Evolutionary conservation across 2,888 invertebrate species (phyloP).

Genomic region (Morpho achilles): DNA sequence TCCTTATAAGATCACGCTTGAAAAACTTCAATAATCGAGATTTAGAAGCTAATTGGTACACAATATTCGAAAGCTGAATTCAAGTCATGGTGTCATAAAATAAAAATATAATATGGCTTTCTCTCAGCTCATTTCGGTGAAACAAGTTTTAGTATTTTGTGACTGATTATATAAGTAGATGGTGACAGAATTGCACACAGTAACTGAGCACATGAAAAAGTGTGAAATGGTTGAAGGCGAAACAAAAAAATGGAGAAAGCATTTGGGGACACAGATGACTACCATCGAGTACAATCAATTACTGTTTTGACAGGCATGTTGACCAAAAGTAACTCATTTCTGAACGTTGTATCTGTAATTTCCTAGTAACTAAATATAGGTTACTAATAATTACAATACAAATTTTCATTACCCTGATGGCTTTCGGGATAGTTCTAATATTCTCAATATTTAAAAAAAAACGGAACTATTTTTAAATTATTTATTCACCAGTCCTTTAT

Average conservation of each 20-base stretch:
- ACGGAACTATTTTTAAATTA: too few species aligned
- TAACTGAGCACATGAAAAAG: conserved; percentile 48
- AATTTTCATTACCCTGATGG: too few species aligned
- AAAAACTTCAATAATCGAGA: conserved; percentile 10
- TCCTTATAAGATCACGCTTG: conserved; percentile 18
- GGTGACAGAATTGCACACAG: conserved; percentile 58
- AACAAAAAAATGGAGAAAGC: conserved; percentile 56
- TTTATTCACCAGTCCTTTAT: too few species aligned
- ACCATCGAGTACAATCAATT: conserved; percentile 17
- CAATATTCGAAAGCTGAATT: conserved; percentile 39
- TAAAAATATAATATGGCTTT: conserved; percentile 52
- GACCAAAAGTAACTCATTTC: too few species aligned
- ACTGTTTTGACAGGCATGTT: conserved; percentile 1
- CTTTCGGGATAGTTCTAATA: too few species aligned
- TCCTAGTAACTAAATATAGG: too few species aligned
- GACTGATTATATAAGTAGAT: conserved; percentile 55
- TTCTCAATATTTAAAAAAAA: too few species aligned
- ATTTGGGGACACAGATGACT: conserved; percentile 42
- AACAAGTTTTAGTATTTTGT: conserved; percentile 55
- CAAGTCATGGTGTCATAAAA: conserved; percentile 38
- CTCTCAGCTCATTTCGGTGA: conserved; percentile 51
- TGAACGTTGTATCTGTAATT: too few species aligned
- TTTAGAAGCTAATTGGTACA: conserved; percentile 9
- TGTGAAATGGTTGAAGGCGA: conserved; percentile 41
- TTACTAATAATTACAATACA: too few species aligned